phyloP scores from a whole-genome alignment of 2,113 vertebrate species.

The Polypterus bichir region DNA sequence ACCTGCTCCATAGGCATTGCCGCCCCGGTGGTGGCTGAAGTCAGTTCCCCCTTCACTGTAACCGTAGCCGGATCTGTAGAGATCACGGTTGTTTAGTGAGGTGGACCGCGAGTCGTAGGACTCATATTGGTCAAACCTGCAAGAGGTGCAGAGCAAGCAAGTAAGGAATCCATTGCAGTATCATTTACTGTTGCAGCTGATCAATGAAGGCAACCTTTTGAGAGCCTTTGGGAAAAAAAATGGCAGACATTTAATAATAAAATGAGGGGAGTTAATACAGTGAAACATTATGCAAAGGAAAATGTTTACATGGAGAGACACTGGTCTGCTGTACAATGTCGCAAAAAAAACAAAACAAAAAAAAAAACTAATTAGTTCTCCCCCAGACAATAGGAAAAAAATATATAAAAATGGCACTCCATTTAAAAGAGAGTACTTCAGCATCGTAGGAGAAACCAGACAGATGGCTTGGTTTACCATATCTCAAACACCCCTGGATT shows the following conservation, averaged over 20 bases:
- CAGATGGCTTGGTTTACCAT: background rate
- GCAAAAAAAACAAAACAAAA: background rate
- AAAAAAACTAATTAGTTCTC: background rate
- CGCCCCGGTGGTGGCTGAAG: slow-evolving; percentile 54
- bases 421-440: background rate
- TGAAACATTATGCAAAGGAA: background rate
- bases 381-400: background rate
- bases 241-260: background rate
- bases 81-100: slow-evolving; percentile 64
- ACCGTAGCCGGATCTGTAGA: slow-evolving; percentile 75
- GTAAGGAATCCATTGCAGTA: slow-evolving; percentile 27
- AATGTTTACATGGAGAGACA: background rate
- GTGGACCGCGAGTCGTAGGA: slow-evolving; percentile 73
- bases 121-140: slow-evolving; percentile 83
- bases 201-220: background rate
- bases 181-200: too few relatives aligned
- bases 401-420: too few relatives aligned
- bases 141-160: slow-evolving; percentile 49
- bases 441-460: background rate
- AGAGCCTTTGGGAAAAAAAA: slow-evolving; percentile 1
- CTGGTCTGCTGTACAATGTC: background rate
- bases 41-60: slow-evolving; percentile 62
- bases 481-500: background rate
- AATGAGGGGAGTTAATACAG: background rate
- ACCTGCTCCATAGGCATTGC: slow-evolving; percentile 52